Base-by-base conservation (phyloP, 2,888 invertebrate genomes). In the Lycophotia porphyrea region DNA sequence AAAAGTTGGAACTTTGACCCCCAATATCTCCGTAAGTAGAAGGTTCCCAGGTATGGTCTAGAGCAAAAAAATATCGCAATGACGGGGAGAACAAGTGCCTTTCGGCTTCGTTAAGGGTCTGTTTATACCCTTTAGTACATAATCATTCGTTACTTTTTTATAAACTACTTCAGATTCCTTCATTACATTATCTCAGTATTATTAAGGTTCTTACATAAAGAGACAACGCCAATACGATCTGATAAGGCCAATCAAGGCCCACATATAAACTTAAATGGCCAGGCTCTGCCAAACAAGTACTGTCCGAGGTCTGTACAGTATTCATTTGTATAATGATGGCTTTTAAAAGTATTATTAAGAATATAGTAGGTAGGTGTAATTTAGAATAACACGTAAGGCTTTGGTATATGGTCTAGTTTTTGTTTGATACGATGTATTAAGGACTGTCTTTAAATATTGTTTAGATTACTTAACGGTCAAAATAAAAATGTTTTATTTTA, bases 201-300 rank as follows among this genome's bases (percentile, higher is more conserved):
- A 36, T 71, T 61, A 76, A 34, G 58, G 67, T n/a, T 74, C 58
- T 77, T 69, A 68, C 67, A 81, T 85, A 80, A 78, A 60, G 31
- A 49, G 49, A 67, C 74, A 69, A 61, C 61, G 52, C 60, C 34
- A 65, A 55, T 49, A 60, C 39, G 49, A 63, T 65, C 81, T 61
- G 69, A 65, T 84, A 81, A 36, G 86, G 86, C 55, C 61, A 70
- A 64, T 55, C 86, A 87, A 87, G 87, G 86, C 63, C 78, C 65
- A 63, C 80, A 34, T 60, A 65, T 44, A 21, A 21, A 75, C 87
- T 42, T 78, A 87, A 76, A 87, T 78, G 87, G 87, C 58, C 63
- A 42, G 60, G 49, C 52, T 61, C 13, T 39, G 21, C 75, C 74
- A 79, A 79, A 86, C 78, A 78, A 78, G 88, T 75, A 74, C 68